phyloP scores from a whole-genome alignment of 2,113 vertebrate genomes.

The Lepisosteus oculatus region DNA sequence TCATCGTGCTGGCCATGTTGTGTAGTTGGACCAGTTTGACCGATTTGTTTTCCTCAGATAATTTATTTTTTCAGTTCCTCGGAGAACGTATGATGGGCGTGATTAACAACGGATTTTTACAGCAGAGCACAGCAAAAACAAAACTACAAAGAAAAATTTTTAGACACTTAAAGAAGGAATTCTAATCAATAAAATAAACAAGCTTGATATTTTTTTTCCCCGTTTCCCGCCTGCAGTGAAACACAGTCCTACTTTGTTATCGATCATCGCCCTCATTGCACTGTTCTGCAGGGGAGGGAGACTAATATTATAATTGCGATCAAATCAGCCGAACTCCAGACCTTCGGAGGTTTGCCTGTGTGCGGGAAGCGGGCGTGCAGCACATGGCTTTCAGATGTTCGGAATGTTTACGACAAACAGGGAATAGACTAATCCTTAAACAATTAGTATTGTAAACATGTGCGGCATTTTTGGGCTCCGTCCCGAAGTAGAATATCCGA shows the following conservation, averaged over 20 bases:
- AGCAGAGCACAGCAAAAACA: too few species aligned
- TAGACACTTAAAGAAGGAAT: too few species aligned
- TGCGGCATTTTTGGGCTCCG: constrained; percentile 29
- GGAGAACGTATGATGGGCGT: too few species aligned
- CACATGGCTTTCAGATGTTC: too few species aligned
- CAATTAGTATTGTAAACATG: constrained; percentile 41
- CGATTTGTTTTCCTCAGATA: too few species aligned
- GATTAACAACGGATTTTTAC: too few species aligned
- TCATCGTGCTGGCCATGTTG: too few species aligned
- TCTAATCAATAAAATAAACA: too few species aligned
- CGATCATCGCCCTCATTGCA: constrained; percentile 52
- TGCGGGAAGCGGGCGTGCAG: constrained; percentile 3
- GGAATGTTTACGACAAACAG: background rate
- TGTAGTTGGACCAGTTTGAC: too few species aligned
- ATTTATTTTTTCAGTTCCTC: too few species aligned
- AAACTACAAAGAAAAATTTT: too few species aligned
- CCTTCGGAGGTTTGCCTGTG: constrained; percentile 24
- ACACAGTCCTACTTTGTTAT: constrained; percentile 51
- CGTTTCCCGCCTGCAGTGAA: constrained; percentile 18
- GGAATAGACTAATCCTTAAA: constrained; percentile 44
- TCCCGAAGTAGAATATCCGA: constrained; percentile 43
- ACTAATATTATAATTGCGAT: constrained; percentile 44
- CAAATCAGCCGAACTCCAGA: constrained; percentile 46
- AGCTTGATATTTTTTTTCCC: too few species aligned
- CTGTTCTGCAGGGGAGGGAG: constrained; percentile 38